Base-by-base conservation (phyloP, 1,140 invertebrate species). In the Aricia agestis region DNA sequence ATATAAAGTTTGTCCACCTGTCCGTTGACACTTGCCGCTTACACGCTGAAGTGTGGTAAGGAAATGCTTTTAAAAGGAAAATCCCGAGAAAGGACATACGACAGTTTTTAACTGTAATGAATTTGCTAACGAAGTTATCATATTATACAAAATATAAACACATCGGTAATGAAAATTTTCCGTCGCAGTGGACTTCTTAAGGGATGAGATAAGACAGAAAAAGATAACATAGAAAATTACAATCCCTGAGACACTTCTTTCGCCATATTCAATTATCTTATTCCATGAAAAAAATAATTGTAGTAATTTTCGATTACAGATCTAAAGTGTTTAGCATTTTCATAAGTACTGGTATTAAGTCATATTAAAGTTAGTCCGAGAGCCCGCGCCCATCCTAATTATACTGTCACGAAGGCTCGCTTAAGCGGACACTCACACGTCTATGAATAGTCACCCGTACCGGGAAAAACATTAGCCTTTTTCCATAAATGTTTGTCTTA, bases 401-500 rank as follows among this genome's bases (percentile, higher is more conserved):
- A 52, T 10, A 15, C 45, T 52, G 45, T 52, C 45, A 52, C 45
- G 45, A 52, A 52, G 45, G 45, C 10, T 11, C 45, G 45, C 45
- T 52, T 52, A 52, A 52, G 45, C 45, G 45, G 45, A 52, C 45
- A 52, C 11, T 52, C 45, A 52, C 45, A 52, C 45, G 45, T 52
- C 45, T 52, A 52, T 52, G 45, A 52, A 52, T 52, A 52, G 45
- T 52, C 10, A 13, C 13, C 45, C 9, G 45, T 52, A 52, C 45
- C 45, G 45, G 45, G 45, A 52, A 52, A 52, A 52, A 13, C 45
- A 52, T 52, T 52, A 52, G 45, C 45, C 45, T 52, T 52, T 52
- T 52, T 52, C 45, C 45, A 52, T 52, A 52, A 52, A 52, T 52
- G 11, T 52, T 52, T 52, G 45, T 52, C 45, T 52, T 52, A 52